Evolutionary conservation across 2,113 vertebrate species (phyloP).

Genomic region (Bostrychus sinensis): DNA sequence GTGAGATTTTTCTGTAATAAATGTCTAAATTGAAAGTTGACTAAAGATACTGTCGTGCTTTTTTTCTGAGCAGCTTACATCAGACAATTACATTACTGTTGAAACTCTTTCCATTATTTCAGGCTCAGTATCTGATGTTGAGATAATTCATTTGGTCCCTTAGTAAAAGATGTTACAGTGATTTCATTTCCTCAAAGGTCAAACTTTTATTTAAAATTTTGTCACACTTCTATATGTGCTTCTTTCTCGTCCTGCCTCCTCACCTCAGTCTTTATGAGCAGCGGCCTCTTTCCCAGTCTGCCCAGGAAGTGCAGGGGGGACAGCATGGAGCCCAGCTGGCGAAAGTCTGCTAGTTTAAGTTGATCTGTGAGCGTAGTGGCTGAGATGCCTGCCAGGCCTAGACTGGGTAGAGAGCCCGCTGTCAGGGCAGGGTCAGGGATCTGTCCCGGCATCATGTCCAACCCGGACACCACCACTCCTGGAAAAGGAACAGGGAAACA

Average conservation of each 20-base stretch:
- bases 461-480: conserved; percentile 67
- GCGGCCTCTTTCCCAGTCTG: conserved; percentile 88
- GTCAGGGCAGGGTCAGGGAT: conserved; percentile 93
- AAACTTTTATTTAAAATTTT: background rate
- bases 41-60: background rate
- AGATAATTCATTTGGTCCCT: background rate
- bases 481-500: conserved; percentile 4
- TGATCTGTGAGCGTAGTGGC: conserved; percentile 90
- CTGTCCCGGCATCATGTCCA: conserved; percentile 98
- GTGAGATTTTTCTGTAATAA: background rate
- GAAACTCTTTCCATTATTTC: background rate
- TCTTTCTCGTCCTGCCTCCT: conserved; percentile 45
- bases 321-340: conserved; percentile 88
- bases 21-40: background rate
- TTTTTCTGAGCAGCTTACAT: conserved; percentile 8
- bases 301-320: conserved; percentile 91
- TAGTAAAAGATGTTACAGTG: background rate
- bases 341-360: conserved; percentile 90
- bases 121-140: conserved; percentile 1
- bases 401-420: conserved; percentile 89
- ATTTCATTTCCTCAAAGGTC: background rate
- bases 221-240: conserved; percentile 1
- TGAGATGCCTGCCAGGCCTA: conserved; percentile 90
- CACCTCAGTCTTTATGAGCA: conserved; percentile 90
- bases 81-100: background rate